Conservation (phyloP, 2,797 vertebrate genomes). For the Rhinatrema bivittatum region DNA sequence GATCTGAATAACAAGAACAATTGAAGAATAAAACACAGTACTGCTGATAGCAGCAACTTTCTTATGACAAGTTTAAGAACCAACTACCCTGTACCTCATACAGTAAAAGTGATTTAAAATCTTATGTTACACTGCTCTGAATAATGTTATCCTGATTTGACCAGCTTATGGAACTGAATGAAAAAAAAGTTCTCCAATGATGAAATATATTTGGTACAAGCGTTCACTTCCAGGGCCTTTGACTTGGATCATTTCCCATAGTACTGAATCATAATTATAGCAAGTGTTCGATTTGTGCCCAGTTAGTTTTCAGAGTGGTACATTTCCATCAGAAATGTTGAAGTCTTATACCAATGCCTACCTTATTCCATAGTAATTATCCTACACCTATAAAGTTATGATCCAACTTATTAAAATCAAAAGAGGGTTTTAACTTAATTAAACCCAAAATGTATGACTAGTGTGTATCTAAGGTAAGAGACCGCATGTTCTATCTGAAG, state of each 20-base stretch:
- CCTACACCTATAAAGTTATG: too few relatives aligned
- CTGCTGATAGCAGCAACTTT: slow-evolving; percentile 56
- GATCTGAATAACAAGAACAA: slow-evolving; percentile 62
- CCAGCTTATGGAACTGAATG: not conserved
- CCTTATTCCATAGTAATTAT: too few relatives aligned
- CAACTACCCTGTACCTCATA: slow-evolving; percentile 19
- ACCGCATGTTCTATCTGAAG: too few relatives aligned
- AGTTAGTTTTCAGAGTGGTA: slow-evolving; percentile 16
- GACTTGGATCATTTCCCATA: slow-evolving; percentile 11
- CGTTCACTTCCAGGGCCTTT: slow-evolving; percentile 11
- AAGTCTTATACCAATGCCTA: too few relatives aligned
- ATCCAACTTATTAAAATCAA: too few relatives aligned
- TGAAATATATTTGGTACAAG: slow-evolving; percentile 2
- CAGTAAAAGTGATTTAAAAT: slow-evolving; percentile 2
- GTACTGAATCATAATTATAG: slow-evolving; percentile 16
- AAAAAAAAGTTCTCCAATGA: not conserved
- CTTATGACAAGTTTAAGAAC: slow-evolving; percentile 35
- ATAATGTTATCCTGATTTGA: not conserved
- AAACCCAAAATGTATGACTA: too few relatives aligned
- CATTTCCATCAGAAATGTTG: slow-evolving; percentile 7
- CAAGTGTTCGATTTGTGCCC: not conserved
- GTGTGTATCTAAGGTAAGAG: too few relatives aligned
- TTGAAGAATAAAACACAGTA: slow-evolving; percentile 54
- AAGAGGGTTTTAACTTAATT: too few relatives aligned
- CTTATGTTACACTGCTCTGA: slow-evolving; percentile 11